Base-by-base conservation (phyloP, 2,888 invertebrate species). In the Adelognathus sp. region DNA sequence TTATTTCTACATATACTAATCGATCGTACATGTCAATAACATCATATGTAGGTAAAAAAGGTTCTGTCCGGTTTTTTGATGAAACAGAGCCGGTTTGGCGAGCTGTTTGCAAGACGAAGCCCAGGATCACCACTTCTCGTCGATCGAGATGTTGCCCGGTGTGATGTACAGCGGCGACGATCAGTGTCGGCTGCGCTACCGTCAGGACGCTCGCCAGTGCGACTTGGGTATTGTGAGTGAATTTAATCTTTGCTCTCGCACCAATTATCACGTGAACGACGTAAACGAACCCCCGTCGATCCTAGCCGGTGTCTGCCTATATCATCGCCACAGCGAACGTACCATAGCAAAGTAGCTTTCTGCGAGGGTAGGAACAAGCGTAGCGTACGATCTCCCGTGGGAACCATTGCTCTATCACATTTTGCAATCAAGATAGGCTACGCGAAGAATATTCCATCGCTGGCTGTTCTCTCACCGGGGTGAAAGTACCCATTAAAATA, bases 71-170 rank as follows among this genome's bases (percentile, higher is more conserved):
- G n/a, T n/a, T n/a, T n/a, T n/a, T n/a, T n/a, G n/a, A n/a, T n/a
- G 3, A 9, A 74, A 39, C 89, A 94, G 94, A 87, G 90, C 92
- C 82, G 94, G 93, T 74, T 90, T 92, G 82, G 94, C 93, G 4
- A 92, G 92, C 60, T 95, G 95, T 85, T 90, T 95, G 56, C 90
- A 92, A 82, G 94, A 95, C 85, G 91, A 92, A 72, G 94, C 94
- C 2, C 86, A 88, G 44, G 89, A 90, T 75, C 88, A 89, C 79
- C 84, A 88, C 54, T 89, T 90, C 46, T 81, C 81, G 7, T 80
- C 81, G 11, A 78, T 82, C 36, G 87, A 90, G 16, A 85, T 89
- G 70, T 82, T 90, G 21, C 90, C 92, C 0, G 94, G 94, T 6
- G 93, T 93, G 36, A 93, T 94, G 92, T 94, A 94, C 86, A 93